phyloP scores from a whole-genome alignment of 2,888 invertebrate genomes.

The Ophion ventricosus region DNA sequence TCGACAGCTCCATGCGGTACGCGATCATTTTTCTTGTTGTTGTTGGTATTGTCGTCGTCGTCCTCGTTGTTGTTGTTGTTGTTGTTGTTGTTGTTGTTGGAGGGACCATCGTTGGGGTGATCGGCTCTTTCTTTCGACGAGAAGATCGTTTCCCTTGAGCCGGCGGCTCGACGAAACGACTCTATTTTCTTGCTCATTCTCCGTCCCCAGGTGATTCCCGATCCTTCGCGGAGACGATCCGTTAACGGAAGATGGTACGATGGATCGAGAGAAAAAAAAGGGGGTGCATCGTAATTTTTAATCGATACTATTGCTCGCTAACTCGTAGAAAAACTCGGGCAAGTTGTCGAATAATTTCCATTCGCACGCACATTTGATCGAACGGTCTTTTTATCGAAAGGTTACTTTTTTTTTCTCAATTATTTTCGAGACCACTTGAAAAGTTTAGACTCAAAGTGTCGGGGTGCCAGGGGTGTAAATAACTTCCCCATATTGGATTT shows the following conservation, averaged over 20 bases:
- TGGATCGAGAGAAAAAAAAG: neutral
- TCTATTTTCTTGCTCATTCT: constrained; percentile 92
- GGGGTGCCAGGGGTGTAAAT: too few relatives aligned
- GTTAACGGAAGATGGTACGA: neutral
- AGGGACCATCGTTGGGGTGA: constrained; percentile 67
- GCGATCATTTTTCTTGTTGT: constrained; percentile 69
- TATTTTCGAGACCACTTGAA: too few relatives aligned
- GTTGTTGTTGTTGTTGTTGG: constrained; percentile 68
- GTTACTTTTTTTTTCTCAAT: too few relatives aligned
- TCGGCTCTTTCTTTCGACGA: constrained; percentile 80
- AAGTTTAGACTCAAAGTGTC: too few relatives aligned
- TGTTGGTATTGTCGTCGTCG: constrained; percentile 72
- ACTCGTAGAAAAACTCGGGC: too few relatives aligned
- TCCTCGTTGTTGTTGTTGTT: constrained; percentile 72
- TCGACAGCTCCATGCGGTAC: constrained; percentile 64
- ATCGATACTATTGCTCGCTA: too few relatives aligned
- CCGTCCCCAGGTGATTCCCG: constrained; percentile 87
- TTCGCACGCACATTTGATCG: too few relatives aligned
- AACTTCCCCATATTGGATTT: neutral
- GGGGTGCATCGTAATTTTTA: too few relatives aligned
- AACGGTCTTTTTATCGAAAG: too few relatives aligned
- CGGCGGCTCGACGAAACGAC: constrained; percentile 88
- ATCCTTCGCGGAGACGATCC: constrained; percentile 66
- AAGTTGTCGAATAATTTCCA: too few relatives aligned
- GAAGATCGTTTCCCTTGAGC: constrained; percentile 85